Percentiles rank a stretch among this genome's conserved stretches.
phyloP scores from a whole-genome alignment of 92 coral and sea anemone genomes.

The Heliopora coerulea region DNA sequence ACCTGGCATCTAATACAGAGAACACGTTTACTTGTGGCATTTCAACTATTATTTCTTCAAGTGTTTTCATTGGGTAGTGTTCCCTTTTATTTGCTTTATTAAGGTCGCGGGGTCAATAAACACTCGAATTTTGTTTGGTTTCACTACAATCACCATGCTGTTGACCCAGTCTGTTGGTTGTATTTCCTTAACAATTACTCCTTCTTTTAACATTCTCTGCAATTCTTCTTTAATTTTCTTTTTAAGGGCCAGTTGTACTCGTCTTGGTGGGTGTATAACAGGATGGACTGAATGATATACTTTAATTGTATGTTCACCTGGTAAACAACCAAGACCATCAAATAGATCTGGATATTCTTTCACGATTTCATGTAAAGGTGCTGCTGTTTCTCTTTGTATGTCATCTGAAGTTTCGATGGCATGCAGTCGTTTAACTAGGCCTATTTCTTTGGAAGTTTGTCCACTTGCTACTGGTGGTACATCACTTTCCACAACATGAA shows the following conservation, averaged over 20 bases:
- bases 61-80: conserved; percentile 57
- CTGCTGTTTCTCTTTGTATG: background rate
- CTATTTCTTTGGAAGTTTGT: conserved; percentile 44
- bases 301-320: conserved; percentile 49
- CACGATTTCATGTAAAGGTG: conserved; percentile 28
- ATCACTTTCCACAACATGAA: conserved; percentile 34
- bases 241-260: conserved; percentile 47
- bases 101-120: too few relatives aligned
- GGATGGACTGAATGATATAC: conserved; percentile 39
- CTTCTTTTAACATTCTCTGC: conserved; percentile 46
- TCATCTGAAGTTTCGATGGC: background rate
- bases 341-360: conserved; percentile 51
- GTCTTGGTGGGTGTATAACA: conserved; percentile 52
- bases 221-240: conserved; percentile 38
- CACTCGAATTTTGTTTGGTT: too few relatives aligned
- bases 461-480: conserved; percentile 45
- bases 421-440: conserved; percentile 37
- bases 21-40: conserved; percentile 52
- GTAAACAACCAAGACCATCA: conserved; percentile 51
- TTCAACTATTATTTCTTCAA: conserved; percentile 50
- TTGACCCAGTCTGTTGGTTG: conserved; percentile 63
- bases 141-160: conserved; percentile 62
- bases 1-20: conserved; percentile 39
- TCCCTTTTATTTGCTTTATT: conserved; percentile 53
- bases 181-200: conserved; percentile 50